Evolutionary conservation across 2,113 vertebrate species (phyloP).

Genomic region (Polypterus senegalus): DNA sequence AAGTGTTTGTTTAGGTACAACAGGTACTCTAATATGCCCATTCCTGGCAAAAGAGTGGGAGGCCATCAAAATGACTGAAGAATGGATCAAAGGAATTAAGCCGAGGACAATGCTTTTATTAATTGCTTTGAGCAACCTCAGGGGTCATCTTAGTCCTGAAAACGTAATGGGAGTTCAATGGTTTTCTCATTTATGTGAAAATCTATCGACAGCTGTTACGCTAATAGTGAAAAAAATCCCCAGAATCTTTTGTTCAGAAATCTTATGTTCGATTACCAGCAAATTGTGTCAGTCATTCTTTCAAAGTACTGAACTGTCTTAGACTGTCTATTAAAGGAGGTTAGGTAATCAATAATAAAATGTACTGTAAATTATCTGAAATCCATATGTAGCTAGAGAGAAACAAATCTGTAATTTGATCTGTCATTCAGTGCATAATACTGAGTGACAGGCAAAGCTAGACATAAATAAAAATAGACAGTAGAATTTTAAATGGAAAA

Average conservation of each 20-base stretch:
- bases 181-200: background rate
- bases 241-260: background rate
- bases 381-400: too few relatives aligned
- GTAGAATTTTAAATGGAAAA: too few relatives aligned
- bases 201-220: background rate
- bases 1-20: too few relatives aligned
- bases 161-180: background rate
- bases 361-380: too few relatives aligned
- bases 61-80: constrained; percentile 2
- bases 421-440: too few relatives aligned
- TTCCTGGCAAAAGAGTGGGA: background rate
- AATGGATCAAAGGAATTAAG: background rate
- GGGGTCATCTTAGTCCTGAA: background rate
- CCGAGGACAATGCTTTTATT: background rate
- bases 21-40: too few relatives aligned
- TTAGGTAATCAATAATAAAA: too few relatives aligned
- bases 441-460: too few relatives aligned
- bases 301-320: too few relatives aligned
- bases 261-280: constrained; percentile 7
- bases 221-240: background rate
- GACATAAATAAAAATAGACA: too few relatives aligned
- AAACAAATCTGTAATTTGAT: too few relatives aligned
- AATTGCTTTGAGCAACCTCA: background rate
- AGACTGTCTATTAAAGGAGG: too few relatives aligned
- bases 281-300: background rate